Conservation (phyloP, 2,888 invertebrate species). For the Megastigmus dorsalis region DNA sequence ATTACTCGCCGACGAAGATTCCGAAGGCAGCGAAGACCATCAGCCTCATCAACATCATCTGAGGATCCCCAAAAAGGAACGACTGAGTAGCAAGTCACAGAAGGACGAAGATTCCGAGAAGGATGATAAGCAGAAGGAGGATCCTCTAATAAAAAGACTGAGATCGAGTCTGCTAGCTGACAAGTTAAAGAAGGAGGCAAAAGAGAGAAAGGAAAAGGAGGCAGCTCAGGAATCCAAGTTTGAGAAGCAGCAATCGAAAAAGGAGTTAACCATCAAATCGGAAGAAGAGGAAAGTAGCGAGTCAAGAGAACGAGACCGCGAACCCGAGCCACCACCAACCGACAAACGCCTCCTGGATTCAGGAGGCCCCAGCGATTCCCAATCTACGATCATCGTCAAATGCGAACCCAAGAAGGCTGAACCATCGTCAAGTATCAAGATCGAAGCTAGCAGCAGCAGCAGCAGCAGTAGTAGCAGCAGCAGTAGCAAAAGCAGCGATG, state of each 20-base stretch:
- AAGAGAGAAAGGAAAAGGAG: constrained; percentile 48
- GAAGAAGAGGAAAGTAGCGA: constrained; percentile 56
- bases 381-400: neutral
- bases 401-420: constrained; percentile 35
- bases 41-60: neutral
- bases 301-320: constrained; percentile 70
- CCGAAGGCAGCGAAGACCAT: constrained; percentile 26
- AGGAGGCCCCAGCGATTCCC: constrained; percentile 56
- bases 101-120: constrained; percentile 35
- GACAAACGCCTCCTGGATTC: constrained; percentile 61
- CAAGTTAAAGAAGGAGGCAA: constrained; percentile 60
- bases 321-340: constrained; percentile 70
- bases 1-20: constrained; percentile 42
- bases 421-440: constrained; percentile 9
- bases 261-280: constrained; percentile 22
- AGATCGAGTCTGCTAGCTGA: constrained; percentile 62
- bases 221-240: constrained; percentile 46
- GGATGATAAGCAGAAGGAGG: constrained; percentile 57
- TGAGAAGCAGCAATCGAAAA: constrained; percentile 42
- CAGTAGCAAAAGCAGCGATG: constrained; percentile 33
- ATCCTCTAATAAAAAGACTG: constrained; percentile 66
- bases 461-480: neutral
- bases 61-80: constrained; percentile 32
- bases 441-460: neutral
- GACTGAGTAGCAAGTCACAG: constrained; percentile 40